Conservation (phyloP, 2,888 invertebrate species). For the Drosophila melanosoma region DNA sequence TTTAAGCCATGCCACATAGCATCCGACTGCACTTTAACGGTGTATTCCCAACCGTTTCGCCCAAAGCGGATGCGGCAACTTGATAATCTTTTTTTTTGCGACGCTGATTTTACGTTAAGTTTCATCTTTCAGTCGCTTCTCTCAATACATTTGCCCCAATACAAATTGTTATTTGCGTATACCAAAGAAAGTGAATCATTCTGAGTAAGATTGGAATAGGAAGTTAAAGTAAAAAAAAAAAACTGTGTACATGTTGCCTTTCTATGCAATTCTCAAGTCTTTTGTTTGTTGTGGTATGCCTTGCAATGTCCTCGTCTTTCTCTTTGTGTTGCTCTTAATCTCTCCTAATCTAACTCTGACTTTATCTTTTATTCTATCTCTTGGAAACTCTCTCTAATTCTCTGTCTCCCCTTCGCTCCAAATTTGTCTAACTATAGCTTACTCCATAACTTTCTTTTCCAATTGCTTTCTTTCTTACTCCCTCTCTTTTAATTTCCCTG, state of each 20-base stretch:
- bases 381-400: too few relatives aligned
- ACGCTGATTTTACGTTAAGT: constrained; percentile 18
- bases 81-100: constrained; percentile 36
- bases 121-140: neutral
- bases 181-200: neutral
- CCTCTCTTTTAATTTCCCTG: neutral
- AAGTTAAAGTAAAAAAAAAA: neutral
- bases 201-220: neutral
- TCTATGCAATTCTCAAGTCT: neutral
- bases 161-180: neutral
- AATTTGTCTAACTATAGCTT: neutral
- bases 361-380: too few relatives aligned
- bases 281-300: neutral
- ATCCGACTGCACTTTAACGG: constrained; percentile 48
- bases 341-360: too few relatives aligned
- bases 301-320: too few relatives aligned
- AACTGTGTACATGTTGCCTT: neutral
- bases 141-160: neutral
- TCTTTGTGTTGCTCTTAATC: too few relatives aligned
- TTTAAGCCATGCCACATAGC: constrained; percentile 38
- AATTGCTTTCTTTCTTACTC: neutral
- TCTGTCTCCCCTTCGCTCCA: too few relatives aligned
- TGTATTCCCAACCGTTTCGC: neutral
- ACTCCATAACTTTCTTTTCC: neutral
- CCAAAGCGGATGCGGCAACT: constrained; percentile 34